Evolutionary conservation across 1,140 invertebrate species (phyloP).

Genomic region (Drosophila pandora): DNA sequence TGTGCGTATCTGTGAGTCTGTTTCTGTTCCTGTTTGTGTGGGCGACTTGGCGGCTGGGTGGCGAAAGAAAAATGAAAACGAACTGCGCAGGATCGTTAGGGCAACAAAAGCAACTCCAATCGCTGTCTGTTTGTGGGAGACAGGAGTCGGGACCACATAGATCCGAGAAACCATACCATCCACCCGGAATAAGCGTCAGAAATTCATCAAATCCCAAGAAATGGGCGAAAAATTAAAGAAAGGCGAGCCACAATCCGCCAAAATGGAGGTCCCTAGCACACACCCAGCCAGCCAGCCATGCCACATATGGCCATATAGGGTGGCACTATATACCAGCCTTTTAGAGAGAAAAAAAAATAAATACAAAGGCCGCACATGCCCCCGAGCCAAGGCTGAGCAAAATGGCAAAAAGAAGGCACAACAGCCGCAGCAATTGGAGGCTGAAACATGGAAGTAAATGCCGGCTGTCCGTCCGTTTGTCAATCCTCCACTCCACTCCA

Average conservation of each 20-base stretch:
- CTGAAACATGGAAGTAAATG: constrained; percentile 64
- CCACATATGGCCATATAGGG: constrained; percentile 62
- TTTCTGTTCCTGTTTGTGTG: constrained; percentile 4
- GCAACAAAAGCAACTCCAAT: constrained; percentile 55
- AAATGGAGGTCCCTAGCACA: constrained; percentile 53
- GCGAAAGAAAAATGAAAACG: constrained; percentile 77
- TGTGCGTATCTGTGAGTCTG: constrained; percentile 31
- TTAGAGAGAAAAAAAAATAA: constrained; percentile 25
- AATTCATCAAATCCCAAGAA: constrained; percentile 57
- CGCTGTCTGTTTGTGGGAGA: neutral
- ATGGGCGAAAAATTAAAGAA: constrained; percentile 5
- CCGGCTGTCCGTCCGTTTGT: constrained; percentile 41
- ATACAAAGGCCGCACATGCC: constrained; percentile 66
- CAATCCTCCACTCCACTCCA: constrained; percentile 15
- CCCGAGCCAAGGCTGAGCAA: constrained; percentile 37
- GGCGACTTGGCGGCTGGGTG: constrained; percentile 10
- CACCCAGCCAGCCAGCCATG: constrained; percentile 26
- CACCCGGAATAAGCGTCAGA: constrained; percentile 57
- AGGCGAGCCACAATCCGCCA: constrained; percentile 35
- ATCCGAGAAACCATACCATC: constrained; percentile 15
- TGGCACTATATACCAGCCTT: constrained; percentile 57
- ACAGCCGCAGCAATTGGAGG: constrained; percentile 45
- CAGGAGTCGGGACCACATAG: constrained; percentile 22
- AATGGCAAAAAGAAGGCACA: constrained; percentile 1
- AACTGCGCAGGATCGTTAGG: constrained; percentile 80